Evolutionary conservation across 2,888 invertebrate genomes (phyloP).

Genomic region (Perdita meconis): DNA sequence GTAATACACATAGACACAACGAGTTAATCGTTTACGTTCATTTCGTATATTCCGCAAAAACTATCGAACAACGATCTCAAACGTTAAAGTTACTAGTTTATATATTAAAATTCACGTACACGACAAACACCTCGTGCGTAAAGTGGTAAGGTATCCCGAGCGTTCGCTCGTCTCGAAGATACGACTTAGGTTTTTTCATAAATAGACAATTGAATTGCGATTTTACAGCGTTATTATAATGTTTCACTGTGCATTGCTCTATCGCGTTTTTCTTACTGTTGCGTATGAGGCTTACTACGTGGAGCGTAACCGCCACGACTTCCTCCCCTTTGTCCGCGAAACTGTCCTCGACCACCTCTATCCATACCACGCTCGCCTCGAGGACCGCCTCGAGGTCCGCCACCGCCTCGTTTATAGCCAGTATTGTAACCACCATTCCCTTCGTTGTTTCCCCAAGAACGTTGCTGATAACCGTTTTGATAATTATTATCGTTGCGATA

Average conservation of each 20-base stretch:
- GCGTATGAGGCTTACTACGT: slow-evolving; percentile 80
- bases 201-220: slow-evolving; percentile 72
- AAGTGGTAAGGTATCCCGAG: slow-evolving; percentile 23
- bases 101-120: slow-evolving; percentile 44
- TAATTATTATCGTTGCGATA: slow-evolving; percentile 83
- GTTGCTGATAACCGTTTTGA: slow-evolving; percentile 84
- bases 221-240: slow-evolving; percentile 67
- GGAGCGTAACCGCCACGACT: slow-evolving; percentile 82
- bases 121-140: slow-evolving; percentile 25
- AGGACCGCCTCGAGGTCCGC: slow-evolving; percentile 75
- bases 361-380: slow-evolving; percentile 77
- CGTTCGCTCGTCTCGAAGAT: slow-evolving; percentile 30
- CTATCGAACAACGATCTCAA: slow-evolving; percentile 43
- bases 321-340: slow-evolving; percentile 82
- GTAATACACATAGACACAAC: slow-evolving; percentile 26
- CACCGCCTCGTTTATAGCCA: slow-evolving; percentile 78
- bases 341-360: slow-evolving; percentile 78
- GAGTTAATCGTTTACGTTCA: slow-evolving; percentile 25
- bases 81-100: slow-evolving; percentile 54
- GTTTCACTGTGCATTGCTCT: slow-evolving; percentile 66
- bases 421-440: slow-evolving; percentile 75
- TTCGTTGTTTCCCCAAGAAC: slow-evolving; percentile 79
- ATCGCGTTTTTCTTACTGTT: slow-evolving; percentile 75
- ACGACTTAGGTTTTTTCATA: slow-evolving; percentile 73
- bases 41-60: slow-evolving; percentile 34